phyloP scores from a whole-genome alignment of 1,140 invertebrate species.

The Brachionus plicatilis region DNA sequence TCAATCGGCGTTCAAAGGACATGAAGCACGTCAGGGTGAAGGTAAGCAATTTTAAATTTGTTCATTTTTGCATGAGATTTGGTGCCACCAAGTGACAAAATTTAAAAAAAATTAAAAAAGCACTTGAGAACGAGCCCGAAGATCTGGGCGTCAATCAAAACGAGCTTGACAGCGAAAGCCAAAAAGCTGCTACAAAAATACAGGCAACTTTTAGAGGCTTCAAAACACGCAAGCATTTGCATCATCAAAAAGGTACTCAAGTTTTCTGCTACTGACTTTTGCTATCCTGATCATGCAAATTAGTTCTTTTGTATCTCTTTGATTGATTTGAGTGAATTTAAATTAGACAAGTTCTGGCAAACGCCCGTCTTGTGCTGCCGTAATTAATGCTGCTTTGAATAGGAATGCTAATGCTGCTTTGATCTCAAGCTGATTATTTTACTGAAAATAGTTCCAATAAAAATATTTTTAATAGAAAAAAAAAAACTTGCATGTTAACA shows the following conservation, averaged over 20 bases:
- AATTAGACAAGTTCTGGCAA: background rate
- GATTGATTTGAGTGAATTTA: slow-evolving; percentile 17
- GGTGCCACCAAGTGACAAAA: background rate
- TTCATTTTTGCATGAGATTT: background rate
- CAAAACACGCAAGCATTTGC: slow-evolving; percentile 64
- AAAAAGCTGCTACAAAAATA: slow-evolving; percentile 80
- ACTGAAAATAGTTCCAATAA: background rate
- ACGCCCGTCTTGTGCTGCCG: background rate
- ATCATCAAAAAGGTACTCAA: background rate
- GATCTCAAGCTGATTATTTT: slow-evolving; percentile 24
- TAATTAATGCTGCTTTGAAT: background rate
- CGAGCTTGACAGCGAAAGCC: slow-evolving; percentile 63
- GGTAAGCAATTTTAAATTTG: background rate
- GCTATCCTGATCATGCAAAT: background rate
- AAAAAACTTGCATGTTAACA: slow-evolving; percentile 24
- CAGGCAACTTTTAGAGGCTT: slow-evolving; percentile 85
- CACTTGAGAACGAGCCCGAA: background rate
- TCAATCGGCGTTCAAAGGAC: slow-evolving; percentile 68
- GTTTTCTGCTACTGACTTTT: background rate
- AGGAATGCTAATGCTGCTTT: background rate
- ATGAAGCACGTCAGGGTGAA: slow-evolving; percentile 63
- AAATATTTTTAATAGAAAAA: background rate
- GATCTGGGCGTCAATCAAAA: background rate
- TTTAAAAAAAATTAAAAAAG: background rate
- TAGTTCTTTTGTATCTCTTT: background rate